phyloP scores from a whole-genome alignment of 2,888 invertebrate species.

The Tipula unca region DNA sequence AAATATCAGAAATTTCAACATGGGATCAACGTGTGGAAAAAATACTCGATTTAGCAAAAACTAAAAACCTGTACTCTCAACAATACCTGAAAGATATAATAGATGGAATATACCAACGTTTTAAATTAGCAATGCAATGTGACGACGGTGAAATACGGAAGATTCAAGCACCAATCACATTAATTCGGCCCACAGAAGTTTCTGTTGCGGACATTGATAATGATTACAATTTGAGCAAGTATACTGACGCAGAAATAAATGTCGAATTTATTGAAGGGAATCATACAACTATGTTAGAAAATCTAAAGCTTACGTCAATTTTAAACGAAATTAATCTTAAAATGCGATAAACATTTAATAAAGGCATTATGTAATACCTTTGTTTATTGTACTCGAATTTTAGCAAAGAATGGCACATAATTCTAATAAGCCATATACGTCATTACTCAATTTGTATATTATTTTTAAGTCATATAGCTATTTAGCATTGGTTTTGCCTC shows the following conservation, averaged over 20 bases:
- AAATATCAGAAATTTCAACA: constrained; percentile 46
- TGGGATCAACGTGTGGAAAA: constrained; percentile 50
- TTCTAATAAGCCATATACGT: no score
- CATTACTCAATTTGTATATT: no score
- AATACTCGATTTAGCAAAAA: constrained; percentile 42
- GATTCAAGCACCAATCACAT: constrained; percentile 49
- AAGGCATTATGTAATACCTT: no score
- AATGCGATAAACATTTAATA: no score
- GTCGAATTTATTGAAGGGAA: neutral
- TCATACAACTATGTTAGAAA: neutral
- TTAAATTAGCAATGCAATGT: constrained; percentile 31
- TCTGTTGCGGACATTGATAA: constrained; percentile 40
- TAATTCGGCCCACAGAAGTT: constrained; percentile 56
- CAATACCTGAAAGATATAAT: constrained; percentile 41
- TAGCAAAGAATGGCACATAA: no score
- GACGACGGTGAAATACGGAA: constrained; percentile 43
- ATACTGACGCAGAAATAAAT: no score
- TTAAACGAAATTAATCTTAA: neutral
- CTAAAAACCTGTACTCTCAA: constrained; percentile 39
- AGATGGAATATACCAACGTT: constrained; percentile 45
- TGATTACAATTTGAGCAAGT: neutral
- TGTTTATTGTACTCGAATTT: no score
- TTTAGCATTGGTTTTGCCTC: no score
- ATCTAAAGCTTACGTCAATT: neutral
- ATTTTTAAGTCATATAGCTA: no score